phyloP scores from a whole-genome alignment of 2,888 invertebrate genomes.

The Blera fallax region DNA sequence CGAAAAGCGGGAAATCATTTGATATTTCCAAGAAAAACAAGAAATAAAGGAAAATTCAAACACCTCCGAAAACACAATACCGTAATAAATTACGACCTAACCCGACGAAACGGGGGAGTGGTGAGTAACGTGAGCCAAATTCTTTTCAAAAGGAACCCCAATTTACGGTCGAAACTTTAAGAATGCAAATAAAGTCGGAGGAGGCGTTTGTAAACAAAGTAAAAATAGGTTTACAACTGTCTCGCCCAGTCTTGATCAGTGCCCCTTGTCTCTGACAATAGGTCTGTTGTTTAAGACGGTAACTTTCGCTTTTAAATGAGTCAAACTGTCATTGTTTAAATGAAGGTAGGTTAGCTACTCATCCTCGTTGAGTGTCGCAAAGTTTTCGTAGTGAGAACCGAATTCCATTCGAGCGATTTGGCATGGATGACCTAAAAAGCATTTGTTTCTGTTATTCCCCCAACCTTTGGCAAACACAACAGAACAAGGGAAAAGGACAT shows the following conservation, averaged over 20 bases:
- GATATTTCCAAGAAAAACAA: not conserved
- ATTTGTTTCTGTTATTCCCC: not conserved
- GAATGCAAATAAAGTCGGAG: slow-evolving; percentile 52
- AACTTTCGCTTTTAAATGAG: slow-evolving; percentile 61
- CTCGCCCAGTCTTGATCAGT: slow-evolving; percentile 4
- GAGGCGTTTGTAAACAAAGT: slow-evolving; percentile 43
- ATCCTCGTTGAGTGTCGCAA: not conserved
- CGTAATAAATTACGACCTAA: slow-evolving; percentile 33
- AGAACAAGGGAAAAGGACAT: not conserved
- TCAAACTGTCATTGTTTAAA: slow-evolving; percentile 49
- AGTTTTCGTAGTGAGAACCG: slow-evolving; percentile 5
- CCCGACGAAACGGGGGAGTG: slow-evolving; percentile 22
- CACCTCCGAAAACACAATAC: slow-evolving; percentile 5
- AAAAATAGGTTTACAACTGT: slow-evolving; percentile 60
- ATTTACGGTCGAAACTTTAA: slow-evolving; percentile 30
- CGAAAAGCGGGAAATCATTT: slow-evolving; percentile 1
- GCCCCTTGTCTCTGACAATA: slow-evolving; percentile 16
- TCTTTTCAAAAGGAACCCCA: slow-evolving; percentile 22
- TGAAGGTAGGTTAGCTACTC: slow-evolving; percentile 13
- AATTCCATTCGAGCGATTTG: slow-evolving; percentile 44
- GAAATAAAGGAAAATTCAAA: slow-evolving; percentile 19
- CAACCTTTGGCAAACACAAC: not conserved
- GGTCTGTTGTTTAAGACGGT: slow-evolving; percentile 40
- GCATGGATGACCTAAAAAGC: slow-evolving; percentile 27
- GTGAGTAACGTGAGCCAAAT: slow-evolving; percentile 7